These are phyloP conservation scores for Epinotia ramella DNA, from an alignment of 2,888 invertebrate genomes.

Conservation along the genomic window DNA sequence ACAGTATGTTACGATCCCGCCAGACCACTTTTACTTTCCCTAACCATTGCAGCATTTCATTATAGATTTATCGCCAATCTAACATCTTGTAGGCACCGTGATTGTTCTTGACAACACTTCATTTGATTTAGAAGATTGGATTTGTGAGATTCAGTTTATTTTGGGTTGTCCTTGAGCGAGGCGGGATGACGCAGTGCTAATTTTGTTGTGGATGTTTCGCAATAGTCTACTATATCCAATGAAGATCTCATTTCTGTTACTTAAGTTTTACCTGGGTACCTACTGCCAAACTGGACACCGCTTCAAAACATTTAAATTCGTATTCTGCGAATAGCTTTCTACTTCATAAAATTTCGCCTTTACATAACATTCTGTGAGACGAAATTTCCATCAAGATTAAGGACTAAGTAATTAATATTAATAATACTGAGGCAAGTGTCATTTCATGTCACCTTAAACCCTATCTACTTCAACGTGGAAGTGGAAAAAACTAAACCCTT, in stretches of 20 bases:
- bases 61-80: slow-evolving; percentile 29
- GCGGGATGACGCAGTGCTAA: slow-evolving; percentile 34
- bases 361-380: no score
- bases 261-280: not conserved
- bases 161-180: slow-evolving; percentile 37
- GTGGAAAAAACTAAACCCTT: no score
- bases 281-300: not conserved
- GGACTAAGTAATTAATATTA: no score
- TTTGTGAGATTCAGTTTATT: slow-evolving; percentile 32
- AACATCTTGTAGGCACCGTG: slow-evolving; percentile 18
- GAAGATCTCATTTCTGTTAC: not conserved
- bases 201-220: slow-evolving; percentile 42
- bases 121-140: slow-evolving; percentile 18
- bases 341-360: no score
- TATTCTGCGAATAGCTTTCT: not conserved
- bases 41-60: slow-evolving; percentile 24
- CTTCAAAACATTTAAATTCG: not conserved
- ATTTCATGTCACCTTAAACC: no score
- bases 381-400: no score
- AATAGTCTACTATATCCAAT: slow-evolving; percentile 32
- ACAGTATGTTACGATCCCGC: slow-evolving; percentile 15
- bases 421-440: no score
- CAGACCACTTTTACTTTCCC: slow-evolving; percentile 38
- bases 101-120: slow-evolving; percentile 18
- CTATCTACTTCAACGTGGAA: no score